These are phyloP conservation scores for Squalus acanthias DNA, from an alignment of 2,797 vertebrate genomes.

Conservation along the genomic window DNA sequence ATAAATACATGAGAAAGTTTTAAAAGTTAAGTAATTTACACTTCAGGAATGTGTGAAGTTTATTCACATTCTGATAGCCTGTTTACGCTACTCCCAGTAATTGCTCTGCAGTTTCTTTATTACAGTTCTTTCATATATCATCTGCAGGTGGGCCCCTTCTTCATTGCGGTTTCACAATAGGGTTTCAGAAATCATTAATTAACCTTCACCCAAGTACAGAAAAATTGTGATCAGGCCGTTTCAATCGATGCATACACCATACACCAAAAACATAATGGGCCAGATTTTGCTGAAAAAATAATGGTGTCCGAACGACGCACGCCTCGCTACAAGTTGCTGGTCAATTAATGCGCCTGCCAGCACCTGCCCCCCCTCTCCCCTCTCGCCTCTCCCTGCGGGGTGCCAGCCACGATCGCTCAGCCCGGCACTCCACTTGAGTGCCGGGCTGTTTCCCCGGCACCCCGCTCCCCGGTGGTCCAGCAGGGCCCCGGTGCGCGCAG, in stretches of 20 bases:
- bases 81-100: not conserved
- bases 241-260: not conserved
- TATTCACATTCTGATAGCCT: not conserved
- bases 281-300: not conserved
- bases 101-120: not conserved
- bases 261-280: not conserved
- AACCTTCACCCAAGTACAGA: not conserved
- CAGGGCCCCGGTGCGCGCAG: too few relatives aligned
- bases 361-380: too few relatives aligned
- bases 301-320: not conserved
- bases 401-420: too few relatives aligned
- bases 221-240: not conserved
- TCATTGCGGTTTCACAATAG: not conserved
- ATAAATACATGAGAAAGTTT: not conserved
- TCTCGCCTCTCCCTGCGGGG: too few relatives aligned
- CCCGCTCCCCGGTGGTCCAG: too few relatives aligned
- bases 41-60: not conserved
- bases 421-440: too few relatives aligned
- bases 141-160: not conserved
- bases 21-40: not conserved
- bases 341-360: too few relatives aligned
- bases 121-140: not conserved
- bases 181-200: not conserved
- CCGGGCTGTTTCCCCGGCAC: too few relatives aligned
- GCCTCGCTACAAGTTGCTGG: too few relatives aligned